Evolutionary conservation across 2,888 invertebrate genomes (phyloP), one percentile per base, ranked within the genome.

Genomic region (Drosophila hawaiiensis): DNA sequence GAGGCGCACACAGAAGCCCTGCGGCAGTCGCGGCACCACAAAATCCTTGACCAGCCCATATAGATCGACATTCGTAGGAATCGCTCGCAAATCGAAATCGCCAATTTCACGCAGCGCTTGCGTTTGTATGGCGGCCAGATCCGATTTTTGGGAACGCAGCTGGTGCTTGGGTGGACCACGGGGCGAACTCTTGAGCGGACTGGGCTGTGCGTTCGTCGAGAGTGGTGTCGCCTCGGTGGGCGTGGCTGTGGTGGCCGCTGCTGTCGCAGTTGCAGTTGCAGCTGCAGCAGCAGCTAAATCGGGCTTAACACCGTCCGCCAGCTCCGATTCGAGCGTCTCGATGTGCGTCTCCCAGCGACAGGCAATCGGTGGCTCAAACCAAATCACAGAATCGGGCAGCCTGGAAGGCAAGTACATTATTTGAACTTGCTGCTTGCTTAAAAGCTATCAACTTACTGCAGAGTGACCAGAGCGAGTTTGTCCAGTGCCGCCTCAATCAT

Each of bases 281-380:
- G 71, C 59, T 4, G 60, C 22, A 9, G 61, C 55, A 9, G 61
- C 71, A 37, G 43, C 58, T 7, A 52, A 31, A 25, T 70, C 68
- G n/a, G 83, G 78, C 25, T 80, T 80, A 1, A 78, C 63, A 4
- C 83, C 84, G 68, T 91, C 93, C 70, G 82, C 92, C 82, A 89
- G 91, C 91, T 74, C 91, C 19, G 91, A 90, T 73, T 93, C 63
- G 93, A 94, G 58, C 4, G 92, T 92, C 78, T 94, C 93, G 9
- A 90, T 75, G 49, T 83, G 73, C 6, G 91, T 92, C 73, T 96
- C 95, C 96, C 97, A 97, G 81, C 96, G 96, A 59, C 96, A 96
- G 10, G 96, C 95, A 41, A 96, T 94, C 0, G 97, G 97, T 0
- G 97, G 97, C 83, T 97, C 97, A 64, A 96, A 95, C 97, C 97